Evolutionary conservation across 2,113 vertebrate species (phyloP), one percentile per base, ranked within the genome.

Genomic region (Aptenodytes patagonicus): DNA sequence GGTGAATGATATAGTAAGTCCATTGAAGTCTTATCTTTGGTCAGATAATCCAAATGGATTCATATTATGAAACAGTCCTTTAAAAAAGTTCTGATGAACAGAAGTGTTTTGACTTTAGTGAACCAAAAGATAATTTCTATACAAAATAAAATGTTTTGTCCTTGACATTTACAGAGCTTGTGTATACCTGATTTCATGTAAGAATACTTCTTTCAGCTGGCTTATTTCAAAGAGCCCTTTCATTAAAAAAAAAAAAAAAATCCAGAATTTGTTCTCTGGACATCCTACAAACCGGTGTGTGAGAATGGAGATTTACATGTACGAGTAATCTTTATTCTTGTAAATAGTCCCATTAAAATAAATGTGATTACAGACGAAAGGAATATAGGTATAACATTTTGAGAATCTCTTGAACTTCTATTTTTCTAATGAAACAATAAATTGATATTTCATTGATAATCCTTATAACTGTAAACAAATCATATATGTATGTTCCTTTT

Each of bases 11-110:
- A 97, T 79, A 97, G 94, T 98, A 98, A 98, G 64, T 97, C 95
- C 97, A 98, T 97, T 98, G 98, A 98, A 98, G 98, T 98, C 97
- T 98, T 98, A 98, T 98, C 98, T 97, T 80, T 86, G 91, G 93
- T 98, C 95, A 97, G 96, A 98, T 98, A 98, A 98, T 98, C 97
- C 97, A 98, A 98, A 97, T 86, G 89, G 97, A 97, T 98, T 98
- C 97, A 92, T 87, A 95, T 96, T 98, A 98, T 98, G 96, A 97
- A 97, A 97, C 88, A 97, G 93, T 92, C 95, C 95, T 98, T 98
- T 97, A 81, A 71, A 95, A 97, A 97, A 98, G 95, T 98, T 98
- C 93, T 96, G 90, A 80, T 96, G 97, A 98, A 97, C 89, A 85
- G 60, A 97, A 91, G 86, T 97, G 68, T 97, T 96, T 96, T 96